Evolutionary conservation across 2,888 invertebrate species (phyloP).

Genomic region (Anoplius nigerrimus): DNA sequence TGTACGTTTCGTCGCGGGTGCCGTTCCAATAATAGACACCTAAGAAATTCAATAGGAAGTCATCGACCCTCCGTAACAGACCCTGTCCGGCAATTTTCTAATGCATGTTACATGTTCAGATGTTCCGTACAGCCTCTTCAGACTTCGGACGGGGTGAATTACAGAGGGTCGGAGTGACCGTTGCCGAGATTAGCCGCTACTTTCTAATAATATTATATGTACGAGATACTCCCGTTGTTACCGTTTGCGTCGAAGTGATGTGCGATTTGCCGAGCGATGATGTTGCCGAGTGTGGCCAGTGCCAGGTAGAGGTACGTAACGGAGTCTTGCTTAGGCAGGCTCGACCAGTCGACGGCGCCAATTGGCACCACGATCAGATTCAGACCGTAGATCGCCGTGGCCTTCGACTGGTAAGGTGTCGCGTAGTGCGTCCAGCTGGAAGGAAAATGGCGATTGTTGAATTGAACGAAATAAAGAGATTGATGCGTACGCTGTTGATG

Average conservation of each 20-base stretch:
- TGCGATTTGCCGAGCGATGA: constrained; percentile 62
- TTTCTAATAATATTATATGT: constrained; percentile 9
- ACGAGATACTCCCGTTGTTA: constrained; percentile 39
- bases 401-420: constrained; percentile 54
- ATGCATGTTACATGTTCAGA: too few relatives aligned
- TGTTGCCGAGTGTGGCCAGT: constrained; percentile 60
- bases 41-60: constrained; percentile 21
- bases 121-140: too few relatives aligned
- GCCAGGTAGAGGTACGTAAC: constrained; percentile 46
- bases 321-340: constrained; percentile 26
- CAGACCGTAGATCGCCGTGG: constrained; percentile 48
- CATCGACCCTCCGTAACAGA: too few relatives aligned
- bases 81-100: too few relatives aligned
- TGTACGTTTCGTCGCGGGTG: constrained; percentile 38
- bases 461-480: constrained; percentile 1
- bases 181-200: constrained; percentile 1
- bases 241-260: constrained; percentile 63
- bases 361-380: constrained; percentile 59
- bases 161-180: too few relatives aligned
- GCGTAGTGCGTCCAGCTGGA: constrained; percentile 61
- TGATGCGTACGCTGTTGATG: background rate
- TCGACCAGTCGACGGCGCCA: constrained; percentile 58
- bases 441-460: constrained; percentile 2
- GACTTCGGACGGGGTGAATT: too few relatives aligned
- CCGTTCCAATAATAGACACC: constrained; percentile 60